phyloP scores from a whole-genome alignment of 2,113 vertebrate genomes.

The Cricetomys ansorgei region DNA sequence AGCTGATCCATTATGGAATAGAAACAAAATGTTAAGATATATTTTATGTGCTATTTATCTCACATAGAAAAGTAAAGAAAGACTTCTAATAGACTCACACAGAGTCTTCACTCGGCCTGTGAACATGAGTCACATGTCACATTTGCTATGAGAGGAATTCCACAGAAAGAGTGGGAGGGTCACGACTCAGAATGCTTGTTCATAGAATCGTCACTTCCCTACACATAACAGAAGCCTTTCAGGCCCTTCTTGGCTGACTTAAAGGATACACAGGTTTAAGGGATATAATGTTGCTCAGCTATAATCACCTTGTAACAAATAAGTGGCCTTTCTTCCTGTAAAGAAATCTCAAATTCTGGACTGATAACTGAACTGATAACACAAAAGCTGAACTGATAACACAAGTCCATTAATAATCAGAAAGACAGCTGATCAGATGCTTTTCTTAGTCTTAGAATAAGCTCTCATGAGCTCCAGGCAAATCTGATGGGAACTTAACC shows the following conservation, averaged over 20 bases:
- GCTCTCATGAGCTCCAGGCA: not conserved
- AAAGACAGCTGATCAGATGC: not conserved
- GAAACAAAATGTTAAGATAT: not conserved
- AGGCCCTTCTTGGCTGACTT: not conserved
- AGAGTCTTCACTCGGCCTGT: not conserved
- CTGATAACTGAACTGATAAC: not conserved
- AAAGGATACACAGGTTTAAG: not conserved
- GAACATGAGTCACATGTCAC: not conserved
- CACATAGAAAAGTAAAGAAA: not conserved
- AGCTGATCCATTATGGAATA: not conserved
- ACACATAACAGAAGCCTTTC: not conserved
- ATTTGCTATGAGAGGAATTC: not conserved
- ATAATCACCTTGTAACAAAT: not conserved
- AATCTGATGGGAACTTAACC: not conserved
- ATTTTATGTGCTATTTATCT: not conserved
- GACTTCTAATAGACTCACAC: not conserved
- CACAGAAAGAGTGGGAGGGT: not conserved
- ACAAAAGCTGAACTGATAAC: not conserved
- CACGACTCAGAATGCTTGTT: not conserved
- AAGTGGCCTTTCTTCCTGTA: not conserved
- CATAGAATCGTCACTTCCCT: not conserved
- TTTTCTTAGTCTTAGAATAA: not conserved
- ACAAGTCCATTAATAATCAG: not conserved
- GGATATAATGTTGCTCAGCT: not conserved
- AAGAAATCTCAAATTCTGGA: slow-evolving; percentile 15